These are phyloP conservation scores for Drosophila austrosaltans DNA, from an alignment of 2,888 invertebrate genomes.

Conservation along the genomic window DNA sequence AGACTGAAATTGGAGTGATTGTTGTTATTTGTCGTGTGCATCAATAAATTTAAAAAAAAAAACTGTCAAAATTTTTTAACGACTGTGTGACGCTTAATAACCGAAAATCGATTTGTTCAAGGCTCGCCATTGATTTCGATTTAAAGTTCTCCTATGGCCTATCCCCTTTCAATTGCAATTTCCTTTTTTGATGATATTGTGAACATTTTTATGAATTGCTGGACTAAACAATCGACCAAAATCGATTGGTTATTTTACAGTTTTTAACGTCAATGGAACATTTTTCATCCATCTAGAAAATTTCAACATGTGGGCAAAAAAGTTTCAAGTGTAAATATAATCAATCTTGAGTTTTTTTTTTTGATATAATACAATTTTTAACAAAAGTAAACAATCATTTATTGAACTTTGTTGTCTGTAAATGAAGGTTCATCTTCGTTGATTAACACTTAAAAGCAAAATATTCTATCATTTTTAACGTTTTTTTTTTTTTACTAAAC, in stretches of 20 bases:
- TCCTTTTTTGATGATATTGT: slow-evolving; percentile 47
- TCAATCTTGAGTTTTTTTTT: not conserved
- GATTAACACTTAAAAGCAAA: too few relatives aligned
- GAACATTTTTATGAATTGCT: slow-evolving; percentile 69
- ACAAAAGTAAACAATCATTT: too few relatives aligned
- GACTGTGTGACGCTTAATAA: slow-evolving; percentile 76
- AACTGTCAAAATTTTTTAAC: slow-evolving; percentile 78
- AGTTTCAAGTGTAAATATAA: not conserved
- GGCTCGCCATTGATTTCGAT: slow-evolving; percentile 39
- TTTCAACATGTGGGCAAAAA: slow-evolving; percentile 46
- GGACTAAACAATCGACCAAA: slow-evolving; percentile 29
- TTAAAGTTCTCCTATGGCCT: slow-evolving; percentile 22
- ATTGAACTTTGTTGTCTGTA: too few relatives aligned
- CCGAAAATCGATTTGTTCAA: slow-evolving; percentile 67
- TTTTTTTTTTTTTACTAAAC: too few relatives aligned
- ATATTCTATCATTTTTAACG: too few relatives aligned
- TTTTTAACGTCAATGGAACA: slow-evolving; percentile 45
- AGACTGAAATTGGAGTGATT: slow-evolving; percentile 38
- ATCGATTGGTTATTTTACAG: slow-evolving; percentile 36
- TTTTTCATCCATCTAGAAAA: slow-evolving; percentile 34
- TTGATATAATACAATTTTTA: too few relatives aligned
- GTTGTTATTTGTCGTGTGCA: slow-evolving; percentile 71
- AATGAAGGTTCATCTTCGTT: too few relatives aligned
- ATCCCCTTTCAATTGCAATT: slow-evolving; percentile 11
- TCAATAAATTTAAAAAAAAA: slow-evolving; percentile 73